A percentile compares a stretch with the other conserved stretches of the same genome.
Conservation (phyloP, 2,113 vertebrate species). For the Ctenomys sociabilis region DNA sequence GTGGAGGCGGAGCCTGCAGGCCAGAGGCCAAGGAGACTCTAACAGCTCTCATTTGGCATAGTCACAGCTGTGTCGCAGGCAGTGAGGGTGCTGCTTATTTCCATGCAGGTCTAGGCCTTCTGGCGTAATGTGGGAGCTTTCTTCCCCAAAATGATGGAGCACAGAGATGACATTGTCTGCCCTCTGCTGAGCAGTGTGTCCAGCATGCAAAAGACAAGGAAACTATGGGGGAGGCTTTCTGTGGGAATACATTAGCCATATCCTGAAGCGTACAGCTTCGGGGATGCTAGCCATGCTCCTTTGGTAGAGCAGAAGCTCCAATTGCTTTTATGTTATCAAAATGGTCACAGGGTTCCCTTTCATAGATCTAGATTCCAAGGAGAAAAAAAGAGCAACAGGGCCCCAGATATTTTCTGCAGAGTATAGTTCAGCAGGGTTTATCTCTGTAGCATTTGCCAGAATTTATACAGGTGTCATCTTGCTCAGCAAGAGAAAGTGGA, state of each 20-base stretch:
- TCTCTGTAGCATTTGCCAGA: background rate
- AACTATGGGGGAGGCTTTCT: background rate
- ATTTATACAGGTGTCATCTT: background rate
- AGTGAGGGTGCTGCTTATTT: too few relatives aligned
- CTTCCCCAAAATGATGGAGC: background rate
- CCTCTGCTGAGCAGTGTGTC: background rate
- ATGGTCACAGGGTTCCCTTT: background rate
- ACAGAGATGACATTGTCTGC: background rate
- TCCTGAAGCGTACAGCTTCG: background rate
- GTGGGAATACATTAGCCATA: background rate
- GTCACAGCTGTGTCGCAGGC: background rate
- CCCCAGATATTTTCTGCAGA: background rate
- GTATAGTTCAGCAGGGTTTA: background rate
- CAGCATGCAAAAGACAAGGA: background rate
- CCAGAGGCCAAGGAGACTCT: background rate
- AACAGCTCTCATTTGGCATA: background rate
- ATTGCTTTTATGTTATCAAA: background rate
- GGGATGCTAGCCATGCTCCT: background rate
- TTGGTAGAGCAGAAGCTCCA: background rate
- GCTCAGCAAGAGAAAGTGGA: background rate
- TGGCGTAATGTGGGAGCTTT: background rate
- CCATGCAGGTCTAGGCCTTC: background rate
- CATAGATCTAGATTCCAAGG: background rate
- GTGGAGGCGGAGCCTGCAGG: background rate
- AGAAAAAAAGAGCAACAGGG: background rate